Evolutionary conservation across 92 coral and sea anemone genomes (phyloP).

Genomic region (Siderastrea siderea): DNA sequence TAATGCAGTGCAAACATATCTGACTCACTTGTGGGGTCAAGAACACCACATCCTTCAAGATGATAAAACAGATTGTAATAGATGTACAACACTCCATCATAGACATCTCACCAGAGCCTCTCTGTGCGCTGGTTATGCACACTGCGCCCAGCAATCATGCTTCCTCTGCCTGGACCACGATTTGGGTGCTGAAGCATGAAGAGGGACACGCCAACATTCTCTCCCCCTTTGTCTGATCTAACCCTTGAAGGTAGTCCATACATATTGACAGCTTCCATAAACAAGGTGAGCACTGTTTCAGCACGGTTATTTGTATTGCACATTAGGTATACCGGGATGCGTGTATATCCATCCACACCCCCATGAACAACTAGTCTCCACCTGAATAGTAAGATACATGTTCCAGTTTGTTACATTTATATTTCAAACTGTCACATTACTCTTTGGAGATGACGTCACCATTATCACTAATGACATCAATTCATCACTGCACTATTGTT

Average conservation of each 20-base stretch:
- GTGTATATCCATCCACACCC: slow-evolving; percentile 56
- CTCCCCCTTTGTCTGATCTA: slow-evolving; percentile 43
- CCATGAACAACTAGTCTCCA: slow-evolving; percentile 69
- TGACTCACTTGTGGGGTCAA: slow-evolving; percentile 27
- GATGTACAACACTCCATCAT: slow-evolving; percentile 25
- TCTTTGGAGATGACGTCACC: slow-evolving; percentile 16
- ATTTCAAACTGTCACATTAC: slow-evolving; percentile 1
- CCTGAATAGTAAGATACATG: slow-evolving; percentile 2
- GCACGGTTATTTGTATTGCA: slow-evolving; percentile 55
- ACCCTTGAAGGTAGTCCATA: slow-evolving; percentile 52
- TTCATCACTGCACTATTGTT: slow-evolving; percentile 26
- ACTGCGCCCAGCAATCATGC: slow-evolving; percentile 33
- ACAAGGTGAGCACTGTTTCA: slow-evolving; percentile 31
- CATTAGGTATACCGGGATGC: slow-evolving; percentile 45
- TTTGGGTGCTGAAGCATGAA: slow-evolving; percentile 41
- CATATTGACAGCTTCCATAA: slow-evolving; percentile 38
- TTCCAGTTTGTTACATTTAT: neutral
- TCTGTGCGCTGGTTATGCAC: slow-evolving; percentile 63
- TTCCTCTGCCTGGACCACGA: slow-evolving; percentile 34
- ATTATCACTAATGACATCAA: slow-evolving; percentile 14
- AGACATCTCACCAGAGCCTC: slow-evolving; percentile 67
- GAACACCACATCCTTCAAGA: slow-evolving; percentile 27
- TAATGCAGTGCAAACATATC: slow-evolving; percentile 43
- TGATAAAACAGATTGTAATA: slow-evolving; percentile 47
- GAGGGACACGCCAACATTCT: slow-evolving; percentile 32